phyloP scores from a whole-genome alignment of 2,113 vertebrate genomes.

The Dipodomys spectabilis region DNA sequence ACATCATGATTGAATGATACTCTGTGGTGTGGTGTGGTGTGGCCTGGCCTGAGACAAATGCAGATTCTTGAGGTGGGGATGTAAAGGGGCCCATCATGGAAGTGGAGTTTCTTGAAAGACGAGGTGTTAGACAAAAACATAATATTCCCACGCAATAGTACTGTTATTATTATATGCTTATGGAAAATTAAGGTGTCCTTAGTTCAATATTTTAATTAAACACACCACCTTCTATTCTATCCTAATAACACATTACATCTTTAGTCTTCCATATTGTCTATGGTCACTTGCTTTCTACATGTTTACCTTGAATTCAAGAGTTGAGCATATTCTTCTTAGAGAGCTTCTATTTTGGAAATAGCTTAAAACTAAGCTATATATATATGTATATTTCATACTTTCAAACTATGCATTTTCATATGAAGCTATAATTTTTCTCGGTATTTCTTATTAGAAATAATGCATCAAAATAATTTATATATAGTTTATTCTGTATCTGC shows the following conservation, averaged over 20 bases:
- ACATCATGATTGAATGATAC: not conserved
- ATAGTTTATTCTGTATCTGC: not conserved
- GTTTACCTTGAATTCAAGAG: not conserved
- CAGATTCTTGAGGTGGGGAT: not conserved
- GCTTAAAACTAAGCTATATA: not conserved
- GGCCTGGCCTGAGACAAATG: not conserved
- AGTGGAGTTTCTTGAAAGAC: not conserved
- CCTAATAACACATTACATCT: not conserved
- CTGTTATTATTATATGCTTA: not conserved
- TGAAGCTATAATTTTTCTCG: not conserved
- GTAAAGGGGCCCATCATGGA: not conserved
- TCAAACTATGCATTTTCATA: not conserved
- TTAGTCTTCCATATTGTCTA: not conserved
- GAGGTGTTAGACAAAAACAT: not conserved
- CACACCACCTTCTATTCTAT: not conserved
- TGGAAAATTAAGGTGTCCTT: not conserved
- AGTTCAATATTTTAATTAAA: not conserved
- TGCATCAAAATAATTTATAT: not conserved
- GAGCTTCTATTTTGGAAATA: not conserved
- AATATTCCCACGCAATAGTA: not conserved
- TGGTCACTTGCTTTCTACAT: not conserved
- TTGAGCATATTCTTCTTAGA: not conserved
- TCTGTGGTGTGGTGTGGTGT: not conserved
- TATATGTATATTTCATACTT: not conserved
- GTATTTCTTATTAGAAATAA: slow-evolving; percentile 38